Percentiles rank a stretch among this genome's conserved stretches.
Evolutionary conservation across 2,888 invertebrate species (phyloP).

Genomic region (Punctoribates punctum): DNA sequence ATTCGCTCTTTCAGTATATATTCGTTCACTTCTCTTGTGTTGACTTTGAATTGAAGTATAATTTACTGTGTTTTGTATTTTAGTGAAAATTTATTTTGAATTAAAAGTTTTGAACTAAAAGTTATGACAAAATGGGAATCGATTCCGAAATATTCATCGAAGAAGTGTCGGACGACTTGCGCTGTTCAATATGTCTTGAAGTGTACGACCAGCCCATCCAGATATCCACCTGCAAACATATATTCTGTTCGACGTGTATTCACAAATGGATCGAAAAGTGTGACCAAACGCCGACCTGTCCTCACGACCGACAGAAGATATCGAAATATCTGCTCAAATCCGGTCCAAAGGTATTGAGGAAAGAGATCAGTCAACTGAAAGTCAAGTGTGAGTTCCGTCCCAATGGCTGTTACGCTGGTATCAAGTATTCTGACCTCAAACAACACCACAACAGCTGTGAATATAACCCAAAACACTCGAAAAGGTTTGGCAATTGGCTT

Average conservation of each 20-base stretch:
- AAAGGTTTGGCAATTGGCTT: background rate
- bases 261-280: slow-evolving; percentile 27
- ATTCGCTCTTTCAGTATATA: no score
- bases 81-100: no score
- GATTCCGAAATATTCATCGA: slow-evolving; percentile 8
- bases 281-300: slow-evolving; percentile 21
- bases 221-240: slow-evolving; percentile 27
- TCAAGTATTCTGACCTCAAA: slow-evolving; percentile 10
- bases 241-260: slow-evolving; percentile 18
- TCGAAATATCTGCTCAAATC: slow-evolving; percentile 17
- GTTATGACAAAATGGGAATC: slow-evolving; percentile 30
- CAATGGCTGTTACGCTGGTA: slow-evolving; percentile 8
- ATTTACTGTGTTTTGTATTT: no score
- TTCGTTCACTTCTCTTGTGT: no score
- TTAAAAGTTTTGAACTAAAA: background rate
- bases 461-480: slow-evolving; percentile 5
- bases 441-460: slow-evolving; percentile 20
- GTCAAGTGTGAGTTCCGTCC: slow-evolving; percentile 15
- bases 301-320: slow-evolving; percentile 19
- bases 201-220: slow-evolving; percentile 32
- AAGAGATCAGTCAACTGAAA: slow-evolving; percentile 24
- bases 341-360: slow-evolving; percentile 2
- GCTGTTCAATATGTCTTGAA: slow-evolving; percentile 28
- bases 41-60: no score
- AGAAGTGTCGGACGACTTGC: slow-evolving; percentile 14